Evolutionary conservation across 2,113 vertebrate species (phyloP).

Genomic region (Amblyornis subalaris): DNA sequence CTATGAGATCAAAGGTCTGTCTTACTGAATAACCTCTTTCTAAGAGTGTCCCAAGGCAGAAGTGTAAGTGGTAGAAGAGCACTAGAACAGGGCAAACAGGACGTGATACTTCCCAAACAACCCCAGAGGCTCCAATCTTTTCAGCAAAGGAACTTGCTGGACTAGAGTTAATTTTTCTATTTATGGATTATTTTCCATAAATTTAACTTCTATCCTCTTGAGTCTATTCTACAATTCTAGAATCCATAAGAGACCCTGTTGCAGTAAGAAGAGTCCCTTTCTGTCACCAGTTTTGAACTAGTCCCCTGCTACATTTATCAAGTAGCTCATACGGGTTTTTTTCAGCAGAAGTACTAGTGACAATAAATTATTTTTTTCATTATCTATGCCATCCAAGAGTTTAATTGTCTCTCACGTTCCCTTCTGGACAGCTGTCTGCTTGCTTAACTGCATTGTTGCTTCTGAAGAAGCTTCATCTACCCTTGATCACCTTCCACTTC

Average conservation of each 20-base stretch:
- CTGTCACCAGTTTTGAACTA: neutral
- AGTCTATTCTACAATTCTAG: neutral
- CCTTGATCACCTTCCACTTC: neutral
- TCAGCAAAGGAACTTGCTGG: neutral
- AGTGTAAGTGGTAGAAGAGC: neutral
- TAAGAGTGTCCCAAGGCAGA: neutral
- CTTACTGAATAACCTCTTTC: neutral
- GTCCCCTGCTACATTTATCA: neutral
- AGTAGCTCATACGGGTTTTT: accelerated
- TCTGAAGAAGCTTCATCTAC: neutral
- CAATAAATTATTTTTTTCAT: neutral
- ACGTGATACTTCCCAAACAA: accelerated
- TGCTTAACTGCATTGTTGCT: neutral
- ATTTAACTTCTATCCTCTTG: neutral
- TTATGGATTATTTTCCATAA: neutral
- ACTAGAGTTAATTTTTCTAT: neutral
- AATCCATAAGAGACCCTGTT: neutral
- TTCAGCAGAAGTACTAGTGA: neutral
- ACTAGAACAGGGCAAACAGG: neutral
- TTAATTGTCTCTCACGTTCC: neutral
- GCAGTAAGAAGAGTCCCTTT: neutral
- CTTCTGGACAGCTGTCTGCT: neutral
- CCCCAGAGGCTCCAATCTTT: accelerated
- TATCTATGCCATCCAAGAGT: neutral
- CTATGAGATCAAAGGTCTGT: neutral